Evolutionary conservation across 2,888 invertebrate species (phyloP).

Genomic region (Drosophila rellima): DNA sequence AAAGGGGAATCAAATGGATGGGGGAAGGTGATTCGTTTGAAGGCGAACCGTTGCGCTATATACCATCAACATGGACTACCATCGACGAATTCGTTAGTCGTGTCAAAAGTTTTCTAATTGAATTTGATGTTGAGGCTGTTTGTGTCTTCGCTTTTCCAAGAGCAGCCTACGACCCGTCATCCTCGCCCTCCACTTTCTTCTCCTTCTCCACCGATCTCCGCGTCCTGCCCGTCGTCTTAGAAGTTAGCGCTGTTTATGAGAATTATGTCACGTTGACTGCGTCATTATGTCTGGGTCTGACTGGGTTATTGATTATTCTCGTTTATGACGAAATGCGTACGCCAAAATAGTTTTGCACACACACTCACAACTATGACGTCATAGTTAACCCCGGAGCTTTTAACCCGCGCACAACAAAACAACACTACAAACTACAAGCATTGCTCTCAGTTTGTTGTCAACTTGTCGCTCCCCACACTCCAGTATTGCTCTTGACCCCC

Average conservation of each 20-base stretch:
- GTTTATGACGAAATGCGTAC: conserved; percentile 76
- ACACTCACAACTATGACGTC: conserved; percentile 68
- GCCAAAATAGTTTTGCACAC: conserved; percentile 58
- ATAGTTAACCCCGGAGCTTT: conserved; percentile 75
- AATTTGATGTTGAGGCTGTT: conserved; percentile 59
- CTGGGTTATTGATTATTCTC: conserved; percentile 75
- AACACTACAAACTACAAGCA: conserved; percentile 27
- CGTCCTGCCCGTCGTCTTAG: conserved; percentile 46
- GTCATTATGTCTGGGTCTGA: conserved; percentile 81
- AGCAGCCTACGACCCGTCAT: conserved; percentile 2
- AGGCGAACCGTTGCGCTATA: conserved; percentile 48
- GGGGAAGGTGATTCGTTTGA: conserved; percentile 26
- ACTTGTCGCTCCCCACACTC: conserved; percentile 62
- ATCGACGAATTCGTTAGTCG: conserved; percentile 30
- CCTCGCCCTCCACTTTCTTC: too few relatives aligned
- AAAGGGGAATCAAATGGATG: background rate
- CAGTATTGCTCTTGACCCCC: background rate
- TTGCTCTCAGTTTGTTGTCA: conserved; percentile 58
- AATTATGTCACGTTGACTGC: conserved; percentile 79
- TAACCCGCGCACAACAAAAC: conserved; percentile 36
- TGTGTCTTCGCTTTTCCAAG: conserved; percentile 36
- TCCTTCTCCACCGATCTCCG: background rate
- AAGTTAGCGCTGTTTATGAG: conserved; percentile 21
- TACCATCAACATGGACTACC: conserved; percentile 23
- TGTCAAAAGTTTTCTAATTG: conserved; percentile 70